Evolutionary conservation across 53 echinoderm and acorn worm species (phyloP), one percentile per base, ranked within the genome.

Genomic region (Hippasteria phrygiana): DNA sequence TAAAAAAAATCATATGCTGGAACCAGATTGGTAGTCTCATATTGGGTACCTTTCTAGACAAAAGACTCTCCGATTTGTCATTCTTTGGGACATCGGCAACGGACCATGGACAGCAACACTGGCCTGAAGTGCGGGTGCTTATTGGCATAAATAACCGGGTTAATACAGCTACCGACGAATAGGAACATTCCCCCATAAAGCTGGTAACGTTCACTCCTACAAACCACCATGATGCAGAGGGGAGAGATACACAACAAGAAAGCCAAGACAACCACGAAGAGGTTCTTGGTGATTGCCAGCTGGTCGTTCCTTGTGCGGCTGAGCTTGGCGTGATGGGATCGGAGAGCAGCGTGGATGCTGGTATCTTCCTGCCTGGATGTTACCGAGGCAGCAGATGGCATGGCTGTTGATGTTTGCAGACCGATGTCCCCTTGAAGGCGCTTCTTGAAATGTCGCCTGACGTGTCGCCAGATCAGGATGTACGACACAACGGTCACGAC

Each of bases 391-490:
- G 69, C 11, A n/a, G n/a, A n/a, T n/a, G n/a, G n/a, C 69, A 16
- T 35, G 11, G 69, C 13, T 13, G 69, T 14, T 16, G 69, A 67
- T 11, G 69, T 13, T 16, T 33, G 34, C 33, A 67, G 69, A 5
- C 34, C 17, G 10, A 35, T 16, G 20, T 41, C 41, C n/a, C 2
- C 5, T n/a, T 20, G n/a, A n/a, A n/a, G n/a, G 43, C 16, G 3
- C 0, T 45, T 54, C 78, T 66, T 88, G 48, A 62, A 77, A 50
- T 93, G 93, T 14, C 73, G 88, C 34, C 59, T 47, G 75, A 93
- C 50, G 76, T 90, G 90, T 6, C 70, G 26, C 66, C 90, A 93
- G 66, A 93, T 43, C 55, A 88, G 55, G 22, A 78, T 62, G 89
- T 93, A 93, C 26, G 72, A 85, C 62, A 46, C 36, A 2, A 83